phyloP scores from a whole-genome alignment of 1,140 invertebrate species.

The Drosophila pandora region DNA sequence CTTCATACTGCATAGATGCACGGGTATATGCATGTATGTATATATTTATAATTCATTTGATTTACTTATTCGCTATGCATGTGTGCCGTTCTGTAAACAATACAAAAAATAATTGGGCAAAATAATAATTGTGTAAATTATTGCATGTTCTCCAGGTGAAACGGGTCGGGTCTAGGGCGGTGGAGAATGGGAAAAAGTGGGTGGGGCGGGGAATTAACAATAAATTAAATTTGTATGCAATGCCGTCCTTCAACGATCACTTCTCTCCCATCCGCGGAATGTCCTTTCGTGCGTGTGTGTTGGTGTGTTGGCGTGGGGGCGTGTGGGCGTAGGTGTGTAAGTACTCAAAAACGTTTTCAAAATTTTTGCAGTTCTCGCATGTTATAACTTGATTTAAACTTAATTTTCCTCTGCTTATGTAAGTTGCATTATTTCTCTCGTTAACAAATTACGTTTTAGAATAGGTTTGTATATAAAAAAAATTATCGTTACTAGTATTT shows the following conservation, averaged over 20 bases:
- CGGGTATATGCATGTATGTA: conserved; percentile 19
- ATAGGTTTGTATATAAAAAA: conserved; percentile 20
- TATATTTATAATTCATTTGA: conserved; percentile 64
- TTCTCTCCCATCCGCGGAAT: conserved; percentile 53
- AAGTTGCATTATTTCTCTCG: conserved; percentile 37
- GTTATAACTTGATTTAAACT: conserved; percentile 41
- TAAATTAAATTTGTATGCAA: conserved; percentile 53
- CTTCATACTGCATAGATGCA: conserved; percentile 43
- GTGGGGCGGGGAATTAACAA: conserved; percentile 28
- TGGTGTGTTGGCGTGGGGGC: neutral
- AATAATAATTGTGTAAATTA: conserved; percentile 14
- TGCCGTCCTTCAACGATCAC: conserved; percentile 29
- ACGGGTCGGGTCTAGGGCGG: neutral
- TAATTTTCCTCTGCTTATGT: conserved; percentile 39
- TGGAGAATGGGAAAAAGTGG: neutral
- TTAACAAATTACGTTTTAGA: conserved; percentile 48
- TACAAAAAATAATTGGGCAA: conserved; percentile 19
- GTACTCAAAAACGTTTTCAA: conserved; percentile 44
- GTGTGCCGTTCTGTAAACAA: conserved; percentile 41
- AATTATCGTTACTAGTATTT: conserved; percentile 41
- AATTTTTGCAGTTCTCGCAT: conserved; percentile 16
- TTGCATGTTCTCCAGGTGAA: conserved; percentile 5
- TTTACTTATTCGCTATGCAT: conserved; percentile 67
- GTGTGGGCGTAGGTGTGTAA: conserved; percentile 26
- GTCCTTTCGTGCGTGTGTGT: conserved; percentile 39